A percentile compares a stretch with the other conserved stretches of the same genome.
Conservation (phyloP, 2,797 vertebrate genomes). For the Danionella dracula region DNA sequence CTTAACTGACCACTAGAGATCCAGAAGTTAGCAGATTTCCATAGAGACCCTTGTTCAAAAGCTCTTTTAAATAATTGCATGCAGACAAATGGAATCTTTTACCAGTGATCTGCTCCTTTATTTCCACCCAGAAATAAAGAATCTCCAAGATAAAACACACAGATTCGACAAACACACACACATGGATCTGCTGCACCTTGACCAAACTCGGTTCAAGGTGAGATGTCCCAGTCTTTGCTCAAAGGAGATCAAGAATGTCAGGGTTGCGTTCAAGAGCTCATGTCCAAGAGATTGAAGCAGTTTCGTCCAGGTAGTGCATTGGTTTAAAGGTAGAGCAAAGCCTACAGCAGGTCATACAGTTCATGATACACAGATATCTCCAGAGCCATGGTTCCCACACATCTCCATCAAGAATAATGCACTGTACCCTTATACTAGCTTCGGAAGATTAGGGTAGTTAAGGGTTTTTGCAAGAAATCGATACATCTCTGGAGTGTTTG, state of each 20-base stretch:
- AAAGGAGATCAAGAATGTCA: conserved; percentile 2
- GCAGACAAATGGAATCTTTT: not conserved
- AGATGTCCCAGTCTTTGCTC: not conserved
- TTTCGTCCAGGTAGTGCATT: conserved; percentile 12
- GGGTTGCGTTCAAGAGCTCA: not conserved
- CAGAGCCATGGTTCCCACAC: conserved; percentile 5
- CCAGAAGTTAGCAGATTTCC: no score
- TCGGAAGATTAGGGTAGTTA: not conserved
- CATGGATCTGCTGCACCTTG: conserved; percentile 23
- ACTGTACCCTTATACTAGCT: not conserved
- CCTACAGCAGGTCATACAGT: not conserved
- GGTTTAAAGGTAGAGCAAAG: conserved; percentile 41
- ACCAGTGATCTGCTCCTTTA: conserved; percentile 27
- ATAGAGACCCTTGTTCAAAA: no score
- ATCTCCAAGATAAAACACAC: conserved; percentile 30
- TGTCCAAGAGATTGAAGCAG: not conserved
- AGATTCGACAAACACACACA: conserved; percentile 30
- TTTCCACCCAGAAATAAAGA: conserved; percentile 24
- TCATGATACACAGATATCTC: not conserved
- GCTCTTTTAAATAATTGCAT: no score
- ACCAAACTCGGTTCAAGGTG: conserved; percentile 24
- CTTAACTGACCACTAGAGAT: no score
- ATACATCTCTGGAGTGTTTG: no score
- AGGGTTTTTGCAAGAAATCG: not conserved
- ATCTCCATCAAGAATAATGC: not conserved